A percentile compares a stretch with the other conserved stretches of the same genome.
Evolutionary conservation across 1,140 invertebrate genomes (phyloP).

Genomic region (Schlechtendalia chinensis): DNA sequence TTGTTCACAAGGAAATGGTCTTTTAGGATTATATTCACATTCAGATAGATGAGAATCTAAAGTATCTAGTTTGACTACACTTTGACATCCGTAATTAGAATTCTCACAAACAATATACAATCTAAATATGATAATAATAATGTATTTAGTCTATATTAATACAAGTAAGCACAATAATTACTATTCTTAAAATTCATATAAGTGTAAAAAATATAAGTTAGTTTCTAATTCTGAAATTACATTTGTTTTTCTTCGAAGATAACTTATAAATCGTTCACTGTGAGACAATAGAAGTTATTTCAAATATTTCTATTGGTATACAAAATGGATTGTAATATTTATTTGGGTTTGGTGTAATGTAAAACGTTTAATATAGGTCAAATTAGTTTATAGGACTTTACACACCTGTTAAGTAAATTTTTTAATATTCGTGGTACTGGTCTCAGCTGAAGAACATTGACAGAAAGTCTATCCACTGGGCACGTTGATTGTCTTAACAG

Average conservation of each 20-base stretch:
- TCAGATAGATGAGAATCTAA: constrained; percentile 80
- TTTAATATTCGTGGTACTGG: constrained; percentile 88
- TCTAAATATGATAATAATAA: constrained; percentile 58
- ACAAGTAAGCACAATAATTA: too few species aligned
- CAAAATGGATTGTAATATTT: too few species aligned
- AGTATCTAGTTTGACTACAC: constrained; percentile 81
- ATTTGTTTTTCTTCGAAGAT: too few species aligned
- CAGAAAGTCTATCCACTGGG: constrained; percentile 85
- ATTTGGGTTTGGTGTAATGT: too few species aligned
- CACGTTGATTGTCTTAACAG: constrained; percentile 87
- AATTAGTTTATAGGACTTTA: neutral
- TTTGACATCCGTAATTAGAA: constrained; percentile 78
- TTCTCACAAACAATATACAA: constrained; percentile 89
- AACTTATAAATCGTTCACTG: too few species aligned
- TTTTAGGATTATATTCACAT: constrained; percentile 92
- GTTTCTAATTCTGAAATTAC: too few species aligned
- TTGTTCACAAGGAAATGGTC: constrained; percentile 86
- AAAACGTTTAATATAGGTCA: neutral
- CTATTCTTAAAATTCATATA: neutral
- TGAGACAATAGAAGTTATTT: too few species aligned
- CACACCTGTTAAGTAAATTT: constrained; percentile 79
- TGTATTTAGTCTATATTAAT: constrained; percentile 51
- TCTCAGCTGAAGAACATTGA: constrained; percentile 81
- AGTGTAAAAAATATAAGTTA: neutral
- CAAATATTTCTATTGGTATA: too few species aligned